A percentile compares a stretch with the other conserved stretches of the same genome.
phyloP scores from a whole-genome alignment of 2,888 invertebrate genomes.

The Lissocephala sabroskyi region DNA sequence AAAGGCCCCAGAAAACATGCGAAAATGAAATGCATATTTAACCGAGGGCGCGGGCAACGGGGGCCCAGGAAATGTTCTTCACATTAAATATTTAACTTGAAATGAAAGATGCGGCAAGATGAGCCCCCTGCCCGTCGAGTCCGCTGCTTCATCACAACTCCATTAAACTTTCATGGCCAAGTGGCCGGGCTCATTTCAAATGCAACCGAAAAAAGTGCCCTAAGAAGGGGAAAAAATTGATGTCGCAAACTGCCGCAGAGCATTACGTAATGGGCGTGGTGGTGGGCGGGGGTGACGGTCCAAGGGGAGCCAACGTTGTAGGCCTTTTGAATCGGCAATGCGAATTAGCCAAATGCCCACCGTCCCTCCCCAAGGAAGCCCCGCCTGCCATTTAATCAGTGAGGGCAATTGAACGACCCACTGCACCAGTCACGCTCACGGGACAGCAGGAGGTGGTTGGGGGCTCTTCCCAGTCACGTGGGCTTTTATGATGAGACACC shows the following conservation, averaged over 20 bases:
- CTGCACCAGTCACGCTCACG: not conserved
- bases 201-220: too few relatives aligned
- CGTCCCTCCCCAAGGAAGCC: too few relatives aligned
- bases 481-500: constrained; percentile 26
- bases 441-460: not conserved
- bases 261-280: constrained; percentile 48
- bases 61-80: not conserved
- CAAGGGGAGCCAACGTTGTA: not conserved
- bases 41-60: not conserved
- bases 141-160: too few relatives aligned
- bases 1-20: constrained; percentile 3
- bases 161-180: constrained; percentile 35
- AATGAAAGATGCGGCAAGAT: constrained; percentile 23
- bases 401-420: not conserved
- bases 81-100: constrained; percentile 48
- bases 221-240: too few relatives aligned
- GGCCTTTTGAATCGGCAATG: not conserved
- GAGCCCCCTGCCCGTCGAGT: too few relatives aligned
- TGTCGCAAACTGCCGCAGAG: constrained; percentile 47
- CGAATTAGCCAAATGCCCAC: not conserved
- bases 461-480: constrained; percentile 21
- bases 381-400: too few relatives aligned
- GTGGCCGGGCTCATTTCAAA: constrained; percentile 45
- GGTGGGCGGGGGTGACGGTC: not conserved
- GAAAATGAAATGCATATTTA: constrained; percentile 28